Conservation (phyloP, 2,888 invertebrate species). For the Ectropis crepuscularia region DNA sequence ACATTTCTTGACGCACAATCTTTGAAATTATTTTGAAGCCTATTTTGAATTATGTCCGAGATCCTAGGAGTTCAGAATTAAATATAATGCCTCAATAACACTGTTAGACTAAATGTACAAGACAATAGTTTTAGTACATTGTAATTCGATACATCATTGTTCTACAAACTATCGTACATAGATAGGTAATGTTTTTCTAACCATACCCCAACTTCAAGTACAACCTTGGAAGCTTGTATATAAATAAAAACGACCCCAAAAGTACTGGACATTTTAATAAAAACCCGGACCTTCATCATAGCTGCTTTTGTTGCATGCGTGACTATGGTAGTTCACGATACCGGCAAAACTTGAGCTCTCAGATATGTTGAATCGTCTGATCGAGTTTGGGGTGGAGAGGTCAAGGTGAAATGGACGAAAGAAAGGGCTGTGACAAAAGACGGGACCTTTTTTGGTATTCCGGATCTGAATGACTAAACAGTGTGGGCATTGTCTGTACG, state of each 20-base stretch:
- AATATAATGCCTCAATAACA: no score
- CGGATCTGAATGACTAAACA: constrained; percentile 51
- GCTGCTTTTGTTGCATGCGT: constrained; percentile 68
- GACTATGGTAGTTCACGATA: constrained; percentile 55
- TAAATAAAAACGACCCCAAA: constrained; percentile 63
- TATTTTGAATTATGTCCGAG: no score
- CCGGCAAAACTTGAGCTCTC: constrained; percentile 42
- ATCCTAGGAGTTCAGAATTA: no score
- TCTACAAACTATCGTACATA: neutral
- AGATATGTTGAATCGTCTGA: neutral
- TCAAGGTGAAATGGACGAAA: constrained; percentile 41
- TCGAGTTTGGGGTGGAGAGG: constrained; percentile 22
- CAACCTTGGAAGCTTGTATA: constrained; percentile 49
- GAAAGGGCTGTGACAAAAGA: constrained; percentile 54
- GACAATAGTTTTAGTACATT: neutral
- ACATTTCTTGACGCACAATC: no score
- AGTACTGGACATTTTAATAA: constrained; percentile 67
- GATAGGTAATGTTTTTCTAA: constrained; percentile 15
- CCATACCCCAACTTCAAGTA: constrained; percentile 20
- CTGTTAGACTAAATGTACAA: no score
- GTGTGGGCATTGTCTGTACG: constrained; percentile 28
- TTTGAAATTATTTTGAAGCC: no score
- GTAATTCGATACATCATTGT: neutral
- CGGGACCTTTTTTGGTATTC: constrained; percentile 52
- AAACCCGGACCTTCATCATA: constrained; percentile 68